These are phyloP conservation scores for Bellardia pandia DNA, from an alignment of 2,888 invertebrate species.

Conservation along the genomic window DNA sequence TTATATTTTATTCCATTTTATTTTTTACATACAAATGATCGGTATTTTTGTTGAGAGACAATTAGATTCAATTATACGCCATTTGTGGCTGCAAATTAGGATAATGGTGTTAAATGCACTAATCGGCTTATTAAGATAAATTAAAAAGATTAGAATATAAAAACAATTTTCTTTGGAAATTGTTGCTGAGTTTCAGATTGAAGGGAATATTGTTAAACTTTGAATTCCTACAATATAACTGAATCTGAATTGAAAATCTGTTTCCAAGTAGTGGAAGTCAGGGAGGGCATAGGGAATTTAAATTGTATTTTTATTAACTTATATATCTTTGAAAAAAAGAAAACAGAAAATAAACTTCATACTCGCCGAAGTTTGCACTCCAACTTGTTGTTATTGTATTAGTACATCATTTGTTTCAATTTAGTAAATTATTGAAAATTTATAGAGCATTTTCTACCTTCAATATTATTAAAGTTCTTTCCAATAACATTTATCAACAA, in stretches of 20 bases:
- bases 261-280: too few species aligned
- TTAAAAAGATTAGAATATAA: constrained; percentile 66
- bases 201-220: neutral
- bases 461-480: too few species aligned
- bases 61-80: constrained; percentile 63
- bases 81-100: constrained; percentile 66
- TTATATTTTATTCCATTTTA: constrained; percentile 5
- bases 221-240: neutral
- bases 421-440: too few species aligned
- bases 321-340: too few species aligned
- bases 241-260: neutral
- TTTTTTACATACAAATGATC: constrained; percentile 12
- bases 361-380: too few species aligned
- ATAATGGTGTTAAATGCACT: constrained; percentile 64
- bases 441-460: too few species aligned
- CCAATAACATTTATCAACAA: too few species aligned
- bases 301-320: too few species aligned
- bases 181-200: neutral
- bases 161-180: neutral
- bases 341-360: too few species aligned
- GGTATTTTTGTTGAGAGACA: constrained; percentile 48
- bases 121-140: constrained; percentile 70
- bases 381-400: too few species aligned
- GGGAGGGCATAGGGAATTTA: too few species aligned
- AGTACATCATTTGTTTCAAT: too few species aligned